Evolutionary conservation across 2,113 vertebrate genomes (phyloP).

Genomic region (Vicugna pacos): DNA sequence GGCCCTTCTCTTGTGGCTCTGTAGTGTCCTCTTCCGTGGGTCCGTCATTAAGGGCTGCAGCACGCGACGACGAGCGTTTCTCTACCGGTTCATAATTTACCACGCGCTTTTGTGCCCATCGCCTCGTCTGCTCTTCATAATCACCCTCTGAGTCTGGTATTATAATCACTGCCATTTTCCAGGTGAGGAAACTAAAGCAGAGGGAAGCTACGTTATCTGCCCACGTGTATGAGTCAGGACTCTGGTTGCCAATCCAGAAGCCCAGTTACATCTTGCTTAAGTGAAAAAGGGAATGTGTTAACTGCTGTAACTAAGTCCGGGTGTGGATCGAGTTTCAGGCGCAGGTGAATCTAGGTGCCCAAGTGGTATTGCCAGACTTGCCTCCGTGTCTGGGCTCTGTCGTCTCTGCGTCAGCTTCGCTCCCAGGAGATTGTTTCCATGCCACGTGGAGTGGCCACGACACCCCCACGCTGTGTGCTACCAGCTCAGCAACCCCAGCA

Average conservation of each 20-base stretch:
- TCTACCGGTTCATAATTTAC: neutral
- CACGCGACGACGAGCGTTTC: neutral
- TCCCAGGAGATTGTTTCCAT: neutral
- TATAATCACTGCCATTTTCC: neutral
- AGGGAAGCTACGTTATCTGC: neutral
- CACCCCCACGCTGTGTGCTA: neutral
- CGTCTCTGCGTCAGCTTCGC: neutral
- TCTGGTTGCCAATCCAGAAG: neutral
- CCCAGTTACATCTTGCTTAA: neutral
- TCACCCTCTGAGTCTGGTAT: neutral
- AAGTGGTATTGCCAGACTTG: neutral
- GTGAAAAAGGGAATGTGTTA: neutral
- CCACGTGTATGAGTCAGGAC: neutral
- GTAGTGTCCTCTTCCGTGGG: neutral
- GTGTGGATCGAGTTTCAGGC: neutral
- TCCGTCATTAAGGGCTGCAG: neutral
- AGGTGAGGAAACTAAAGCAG: neutral
- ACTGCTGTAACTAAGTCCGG: neutral
- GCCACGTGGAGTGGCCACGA: accelerated
- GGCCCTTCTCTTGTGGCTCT: neutral
- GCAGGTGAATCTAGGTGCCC: neutral
- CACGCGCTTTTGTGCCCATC: neutral
- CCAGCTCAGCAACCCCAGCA: neutral
- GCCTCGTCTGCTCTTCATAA: neutral
- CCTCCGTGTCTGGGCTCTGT: neutral